These are phyloP conservation scores for Austrolebias charrua DNA, from an alignment of 2,797 vertebrate species.

Conservation along the genomic window DNA sequence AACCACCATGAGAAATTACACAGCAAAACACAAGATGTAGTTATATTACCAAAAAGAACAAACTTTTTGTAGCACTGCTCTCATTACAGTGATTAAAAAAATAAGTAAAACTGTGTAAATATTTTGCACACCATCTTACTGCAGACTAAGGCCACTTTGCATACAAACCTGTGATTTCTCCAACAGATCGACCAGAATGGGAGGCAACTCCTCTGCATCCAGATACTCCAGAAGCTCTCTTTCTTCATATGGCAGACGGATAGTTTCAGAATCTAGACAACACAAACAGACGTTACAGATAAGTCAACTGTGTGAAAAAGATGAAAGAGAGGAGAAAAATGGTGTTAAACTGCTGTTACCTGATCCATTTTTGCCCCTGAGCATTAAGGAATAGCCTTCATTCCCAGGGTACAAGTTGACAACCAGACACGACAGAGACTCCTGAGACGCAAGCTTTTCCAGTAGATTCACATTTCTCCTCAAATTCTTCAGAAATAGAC, in stretches of 20 bases:
- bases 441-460: slow-evolving; percentile 97
- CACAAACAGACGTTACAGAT: background rate
- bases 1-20: background rate
- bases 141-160: background rate
- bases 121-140: background rate
- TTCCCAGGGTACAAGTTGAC: slow-evolving; percentile 98
- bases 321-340: no score
- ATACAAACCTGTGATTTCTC: slow-evolving; percentile 95
- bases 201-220: slow-evolving; percentile 96
- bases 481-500: slow-evolving; percentile 85
- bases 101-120: background rate
- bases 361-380: slow-evolving; percentile 98
- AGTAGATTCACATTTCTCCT: slow-evolving; percentile 99
- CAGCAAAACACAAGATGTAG: background rate
- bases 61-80: background rate
- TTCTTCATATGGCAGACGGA: slow-evolving; percentile 97
- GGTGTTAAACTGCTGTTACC: slow-evolving; percentile 75
- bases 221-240: slow-evolving; percentile 96
- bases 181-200: slow-evolving; percentile 96
- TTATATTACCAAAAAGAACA: background rate
- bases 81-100: background rate
- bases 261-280: slow-evolving; percentile 93
- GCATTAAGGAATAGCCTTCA: slow-evolving; percentile 98
- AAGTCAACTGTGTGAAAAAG: background rate
- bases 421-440: slow-evolving; percentile 94